Evolutionary conservation across 2,113 vertebrate species (phyloP).

Genomic region (Emberiza fucata): DNA sequence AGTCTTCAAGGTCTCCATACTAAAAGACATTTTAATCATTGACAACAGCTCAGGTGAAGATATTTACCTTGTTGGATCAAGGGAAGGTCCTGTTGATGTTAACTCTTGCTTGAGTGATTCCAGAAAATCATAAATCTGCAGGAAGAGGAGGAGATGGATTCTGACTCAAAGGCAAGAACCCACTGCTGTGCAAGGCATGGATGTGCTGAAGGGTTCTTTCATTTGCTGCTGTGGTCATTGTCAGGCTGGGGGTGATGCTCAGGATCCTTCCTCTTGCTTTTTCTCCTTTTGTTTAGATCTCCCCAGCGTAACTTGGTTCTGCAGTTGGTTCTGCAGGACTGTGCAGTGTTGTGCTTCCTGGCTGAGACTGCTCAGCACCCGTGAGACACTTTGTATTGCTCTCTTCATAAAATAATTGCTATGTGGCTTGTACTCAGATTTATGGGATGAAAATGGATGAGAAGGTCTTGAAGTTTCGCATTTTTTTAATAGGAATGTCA

Average conservation of each 20-base stretch:
- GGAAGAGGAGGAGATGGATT: background rate
- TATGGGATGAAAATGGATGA: background rate
- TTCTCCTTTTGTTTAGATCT: background rate
- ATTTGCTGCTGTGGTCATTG: background rate
- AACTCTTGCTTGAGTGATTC: background rate
- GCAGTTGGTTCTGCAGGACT: background rate
- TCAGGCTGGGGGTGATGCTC: background rate
- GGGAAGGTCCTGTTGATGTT: background rate
- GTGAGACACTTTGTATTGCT: background rate
- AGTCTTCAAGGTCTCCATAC: background rate
- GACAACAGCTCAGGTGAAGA: background rate
- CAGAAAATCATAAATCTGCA: background rate
- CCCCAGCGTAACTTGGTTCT: background rate
- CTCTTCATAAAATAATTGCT: background rate
- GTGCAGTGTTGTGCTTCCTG: background rate
- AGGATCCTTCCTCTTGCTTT: background rate
- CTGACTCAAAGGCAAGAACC: background rate
- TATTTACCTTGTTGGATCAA: background rate
- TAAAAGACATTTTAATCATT: background rate
- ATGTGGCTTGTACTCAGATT: background rate
- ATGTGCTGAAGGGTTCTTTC: background rate
- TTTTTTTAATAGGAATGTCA: background rate
- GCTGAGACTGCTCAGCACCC: background rate
- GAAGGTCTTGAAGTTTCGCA: background rate
- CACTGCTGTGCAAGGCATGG: background rate